Evolutionary conservation across 2,113 vertebrate genomes (phyloP).

Genomic region (Rhipidura dahli): DNA sequence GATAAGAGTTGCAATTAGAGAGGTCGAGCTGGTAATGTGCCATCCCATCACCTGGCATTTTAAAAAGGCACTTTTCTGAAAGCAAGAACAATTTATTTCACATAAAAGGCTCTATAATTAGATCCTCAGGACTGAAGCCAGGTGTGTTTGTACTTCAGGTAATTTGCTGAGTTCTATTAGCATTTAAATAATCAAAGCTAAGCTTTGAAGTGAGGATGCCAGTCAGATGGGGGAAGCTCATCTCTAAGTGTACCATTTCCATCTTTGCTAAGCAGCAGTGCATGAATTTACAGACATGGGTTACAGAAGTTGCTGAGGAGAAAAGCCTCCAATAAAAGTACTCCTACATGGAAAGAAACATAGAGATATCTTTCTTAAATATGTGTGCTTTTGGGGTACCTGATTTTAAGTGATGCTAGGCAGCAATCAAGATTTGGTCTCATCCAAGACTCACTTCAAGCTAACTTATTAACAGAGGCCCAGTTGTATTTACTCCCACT

Average conservation of each 20-base stretch:
- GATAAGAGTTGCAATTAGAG: not conserved
- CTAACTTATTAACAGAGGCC: not conserved
- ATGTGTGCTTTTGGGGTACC: not conserved
- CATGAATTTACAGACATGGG: not conserved
- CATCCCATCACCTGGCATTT: conserved; percentile 7
- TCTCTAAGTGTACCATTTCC: not conserved
- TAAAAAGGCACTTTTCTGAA: conserved; percentile 4
- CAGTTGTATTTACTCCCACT: not conserved
- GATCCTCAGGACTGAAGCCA: not conserved
- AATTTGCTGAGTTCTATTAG: conserved; percentile 15
- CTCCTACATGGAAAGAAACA: not conserved
- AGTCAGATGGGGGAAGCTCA: not conserved
- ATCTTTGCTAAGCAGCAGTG: not conserved
- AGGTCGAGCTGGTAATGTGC: not conserved
- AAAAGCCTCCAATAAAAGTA: not conserved
- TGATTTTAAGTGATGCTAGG: not conserved
- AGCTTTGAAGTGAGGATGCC: conserved; percentile 30
- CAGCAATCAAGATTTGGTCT: not conserved
- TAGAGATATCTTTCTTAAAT: not conserved
- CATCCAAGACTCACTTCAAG: not conserved
- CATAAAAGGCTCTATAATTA: conserved; percentile 46
- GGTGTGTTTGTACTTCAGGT: not conserved
- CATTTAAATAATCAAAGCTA: conserved; percentile 32
- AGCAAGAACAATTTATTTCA: not conserved
- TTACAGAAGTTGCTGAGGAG: not conserved